phyloP scores from a whole-genome alignment of 2,113 vertebrate genomes.

The Tympanuchus pallidicinctus region DNA sequence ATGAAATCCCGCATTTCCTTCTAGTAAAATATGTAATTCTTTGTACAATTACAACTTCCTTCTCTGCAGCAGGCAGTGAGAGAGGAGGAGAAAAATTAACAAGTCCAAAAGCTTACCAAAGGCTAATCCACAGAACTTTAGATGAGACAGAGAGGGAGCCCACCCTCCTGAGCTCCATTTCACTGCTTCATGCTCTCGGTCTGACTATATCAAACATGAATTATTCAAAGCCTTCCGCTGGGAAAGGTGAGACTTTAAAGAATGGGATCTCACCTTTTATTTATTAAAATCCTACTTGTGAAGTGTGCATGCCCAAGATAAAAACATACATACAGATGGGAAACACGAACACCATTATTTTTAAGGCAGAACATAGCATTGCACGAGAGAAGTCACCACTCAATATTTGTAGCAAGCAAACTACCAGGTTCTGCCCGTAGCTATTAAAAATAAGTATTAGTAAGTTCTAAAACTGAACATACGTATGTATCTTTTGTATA shows the following conservation, averaged over 20 bases:
- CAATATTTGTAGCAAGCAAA: not conserved
- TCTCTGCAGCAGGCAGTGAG: not conserved
- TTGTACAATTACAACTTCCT: not conserved
- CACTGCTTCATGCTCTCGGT: not conserved
- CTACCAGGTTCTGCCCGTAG: not conserved
- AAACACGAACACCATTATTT: not conserved
- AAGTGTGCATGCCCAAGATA: not conserved
- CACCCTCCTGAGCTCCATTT: not conserved
- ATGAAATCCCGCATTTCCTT: not conserved
- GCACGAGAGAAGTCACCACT: not conserved
- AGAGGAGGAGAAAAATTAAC: not conserved
- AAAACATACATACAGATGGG: not conserved
- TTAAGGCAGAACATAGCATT: not conserved
- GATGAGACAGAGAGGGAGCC: not conserved
- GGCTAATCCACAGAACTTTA: not conserved
- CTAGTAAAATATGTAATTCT: not conserved
- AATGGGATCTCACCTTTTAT: not conserved
- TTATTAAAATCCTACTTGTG: not conserved
- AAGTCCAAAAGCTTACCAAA: not conserved
- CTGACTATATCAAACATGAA: not conserved
- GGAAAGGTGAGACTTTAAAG: not conserved
- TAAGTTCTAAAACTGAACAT: not conserved
- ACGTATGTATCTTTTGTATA: not conserved
- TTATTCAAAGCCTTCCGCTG: not conserved
- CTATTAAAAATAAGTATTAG: not conserved